A percentile compares a stretch with the other conserved stretches of the same genome.
These are phyloP conservation scores for Pammene aurita DNA, from an alignment of 2,888 invertebrate species.

Conservation along the genomic window DNA sequence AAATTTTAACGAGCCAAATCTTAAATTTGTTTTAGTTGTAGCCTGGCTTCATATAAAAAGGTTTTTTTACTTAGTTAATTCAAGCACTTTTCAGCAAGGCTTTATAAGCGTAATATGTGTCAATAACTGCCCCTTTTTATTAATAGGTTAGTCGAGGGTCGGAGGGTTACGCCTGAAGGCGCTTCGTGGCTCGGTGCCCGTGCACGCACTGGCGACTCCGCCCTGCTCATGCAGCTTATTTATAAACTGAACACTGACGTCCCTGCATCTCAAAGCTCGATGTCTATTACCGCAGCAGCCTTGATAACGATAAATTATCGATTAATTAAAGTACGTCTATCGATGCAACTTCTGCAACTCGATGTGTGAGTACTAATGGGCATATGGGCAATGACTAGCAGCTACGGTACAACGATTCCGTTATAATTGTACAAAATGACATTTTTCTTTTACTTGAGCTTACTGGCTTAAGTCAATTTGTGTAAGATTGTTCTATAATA, in stretches of 20 bases:
- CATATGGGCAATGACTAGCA: too few species aligned
- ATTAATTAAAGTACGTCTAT: slow-evolving; percentile 12
- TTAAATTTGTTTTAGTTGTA: too few species aligned
- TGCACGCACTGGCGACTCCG: slow-evolving; percentile 67
- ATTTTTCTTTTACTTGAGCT: too few species aligned
- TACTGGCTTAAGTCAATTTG: too few species aligned
- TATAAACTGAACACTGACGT: slow-evolving; percentile 57
- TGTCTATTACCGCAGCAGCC: slow-evolving; percentile 21
- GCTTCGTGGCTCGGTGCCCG: slow-evolving; percentile 52
- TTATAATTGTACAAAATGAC: too few species aligned
- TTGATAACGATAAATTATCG: slow-evolving; percentile 25
- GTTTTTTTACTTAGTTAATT: too few species aligned
- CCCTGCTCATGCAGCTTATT: slow-evolving; percentile 58
- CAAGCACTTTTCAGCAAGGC: background rate
- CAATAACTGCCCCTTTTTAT: slow-evolving; percentile 27
- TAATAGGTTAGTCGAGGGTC: slow-evolving; percentile 44
- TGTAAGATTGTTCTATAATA: too few species aligned
- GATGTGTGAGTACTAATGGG: too few species aligned
- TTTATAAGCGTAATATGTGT: slow-evolving; percentile 21
- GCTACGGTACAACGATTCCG: too few species aligned
- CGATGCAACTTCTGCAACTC: too few species aligned
- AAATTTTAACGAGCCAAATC: too few species aligned
- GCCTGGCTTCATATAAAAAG: too few species aligned
- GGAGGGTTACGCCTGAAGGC: slow-evolving; percentile 65
- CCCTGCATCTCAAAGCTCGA: slow-evolving; percentile 40